Percentiles rank a stretch among this genome's conserved stretches.
phyloP scores from a whole-genome alignment of 2,113 vertebrate genomes.

The Sphyrna mokarran region DNA sequence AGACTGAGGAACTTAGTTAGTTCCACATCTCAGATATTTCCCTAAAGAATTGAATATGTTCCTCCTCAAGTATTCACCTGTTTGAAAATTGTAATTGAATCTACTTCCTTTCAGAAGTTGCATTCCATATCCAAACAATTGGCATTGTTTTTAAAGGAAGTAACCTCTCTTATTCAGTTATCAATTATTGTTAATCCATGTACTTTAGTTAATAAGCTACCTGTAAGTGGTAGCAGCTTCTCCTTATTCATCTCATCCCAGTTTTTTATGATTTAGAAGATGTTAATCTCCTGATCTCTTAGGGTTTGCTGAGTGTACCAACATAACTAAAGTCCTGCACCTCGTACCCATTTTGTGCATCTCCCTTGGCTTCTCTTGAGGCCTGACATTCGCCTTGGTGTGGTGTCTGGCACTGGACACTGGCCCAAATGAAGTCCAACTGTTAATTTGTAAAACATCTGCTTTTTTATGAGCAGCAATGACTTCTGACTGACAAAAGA shows the following conservation, averaged over 20 bases:
- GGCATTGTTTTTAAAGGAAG: neutral
- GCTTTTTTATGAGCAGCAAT: neutral
- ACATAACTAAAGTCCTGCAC: neutral
- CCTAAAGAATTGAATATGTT: neutral
- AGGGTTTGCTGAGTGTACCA: neutral
- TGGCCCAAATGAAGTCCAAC: neutral
- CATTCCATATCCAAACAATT: neutral
- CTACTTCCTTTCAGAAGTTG: neutral
- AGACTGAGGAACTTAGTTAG: neutral
- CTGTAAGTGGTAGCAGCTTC: neutral
- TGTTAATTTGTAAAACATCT: neutral
- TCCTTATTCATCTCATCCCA: neutral
- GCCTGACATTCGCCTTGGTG: neutral
- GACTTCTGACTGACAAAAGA: neutral
- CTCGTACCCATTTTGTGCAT: neutral
- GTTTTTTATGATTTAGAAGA: neutral
- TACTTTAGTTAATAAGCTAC: neutral
- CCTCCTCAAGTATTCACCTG: neutral
- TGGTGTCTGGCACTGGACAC: neutral
- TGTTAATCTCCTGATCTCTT: no score
- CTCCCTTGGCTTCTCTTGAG: neutral
- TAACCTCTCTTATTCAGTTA: neutral
- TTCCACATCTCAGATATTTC: neutral
- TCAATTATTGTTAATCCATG: neutral
- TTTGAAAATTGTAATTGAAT: neutral